phyloP scores from a whole-genome alignment of 2,113 vertebrate species.

The Cyphomyrus discorhynchus region DNA sequence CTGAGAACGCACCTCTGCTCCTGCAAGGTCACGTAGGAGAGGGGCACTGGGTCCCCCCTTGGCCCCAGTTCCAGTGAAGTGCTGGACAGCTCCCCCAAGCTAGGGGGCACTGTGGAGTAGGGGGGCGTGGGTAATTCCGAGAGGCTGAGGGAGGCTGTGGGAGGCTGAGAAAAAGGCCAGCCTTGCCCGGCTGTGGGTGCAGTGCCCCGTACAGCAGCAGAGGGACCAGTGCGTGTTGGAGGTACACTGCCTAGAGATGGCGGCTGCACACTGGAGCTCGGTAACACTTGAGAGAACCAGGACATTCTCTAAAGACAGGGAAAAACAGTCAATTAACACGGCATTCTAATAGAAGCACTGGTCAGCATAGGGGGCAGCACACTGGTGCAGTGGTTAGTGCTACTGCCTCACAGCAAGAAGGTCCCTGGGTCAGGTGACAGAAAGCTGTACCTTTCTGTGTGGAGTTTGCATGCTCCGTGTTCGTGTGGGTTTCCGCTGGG shows the following conservation, averaged over 20 bases:
- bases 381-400: no score
- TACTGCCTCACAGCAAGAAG: no score
- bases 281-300: constrained; percentile 50
- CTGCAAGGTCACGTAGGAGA: constrained; percentile 74
- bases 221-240: constrained; percentile 4
- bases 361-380: no score
- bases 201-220: constrained; percentile 9
- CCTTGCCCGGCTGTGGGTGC: constrained; percentile 8
- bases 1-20: constrained; percentile 78
- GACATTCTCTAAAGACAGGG: constrained; percentile 46
- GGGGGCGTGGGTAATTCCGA: constrained; percentile 43
- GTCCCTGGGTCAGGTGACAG: no score
- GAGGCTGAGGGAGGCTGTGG: constrained; percentile 11
- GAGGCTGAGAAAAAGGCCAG: constrained; percentile 23
- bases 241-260: constrained; percentile 27
- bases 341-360: neutral
- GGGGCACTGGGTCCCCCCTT: constrained; percentile 35
- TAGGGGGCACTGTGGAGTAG: constrained; percentile 35
- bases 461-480: no score
- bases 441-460: no score
- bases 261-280: constrained; percentile 30
- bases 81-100: constrained; percentile 49
- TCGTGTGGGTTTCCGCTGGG: no score
- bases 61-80: constrained; percentile 31
- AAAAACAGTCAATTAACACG: neutral